Evolutionary conservation across 2,888 invertebrate species (phyloP).

Genomic region (Melangyna quadrimaculata): DNA sequence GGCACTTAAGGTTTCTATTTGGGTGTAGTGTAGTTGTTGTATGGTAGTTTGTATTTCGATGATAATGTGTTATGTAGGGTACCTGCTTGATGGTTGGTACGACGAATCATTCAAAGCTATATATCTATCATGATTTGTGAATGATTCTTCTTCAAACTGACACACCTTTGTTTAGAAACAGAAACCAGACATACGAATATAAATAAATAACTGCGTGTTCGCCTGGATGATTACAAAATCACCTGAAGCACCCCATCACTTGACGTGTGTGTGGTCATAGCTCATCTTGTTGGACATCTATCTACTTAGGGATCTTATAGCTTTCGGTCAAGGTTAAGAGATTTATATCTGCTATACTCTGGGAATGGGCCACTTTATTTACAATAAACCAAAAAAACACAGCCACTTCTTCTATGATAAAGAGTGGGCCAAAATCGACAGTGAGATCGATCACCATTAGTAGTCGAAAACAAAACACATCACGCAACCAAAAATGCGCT

Average conservation of each 20-base stretch:
- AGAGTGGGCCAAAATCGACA: constrained; percentile 63
- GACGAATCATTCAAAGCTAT: constrained; percentile 34
- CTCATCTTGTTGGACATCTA: constrained; percentile 61
- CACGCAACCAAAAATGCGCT: constrained; percentile 40
- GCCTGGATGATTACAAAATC: constrained; percentile 60
- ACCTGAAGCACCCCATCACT: constrained; percentile 69
- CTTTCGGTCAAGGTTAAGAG: constrained; percentile 69
- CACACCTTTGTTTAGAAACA: constrained; percentile 62
- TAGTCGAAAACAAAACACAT: constrained; percentile 32
- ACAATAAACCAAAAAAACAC: not conserved
- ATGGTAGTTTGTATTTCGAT: not conserved
- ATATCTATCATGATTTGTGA: constrained; percentile 41
- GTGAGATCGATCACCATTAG: constrained; percentile 68
- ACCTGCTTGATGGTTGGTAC: constrained; percentile 37
- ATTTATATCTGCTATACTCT: constrained; percentile 60
- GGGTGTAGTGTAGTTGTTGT: constrained; percentile 32
- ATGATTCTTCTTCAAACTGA: constrained; percentile 70
- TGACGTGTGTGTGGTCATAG: constrained; percentile 62
- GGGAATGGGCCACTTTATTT: constrained; percentile 42
- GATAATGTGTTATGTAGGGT: not conserved
- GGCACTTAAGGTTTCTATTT: constrained; percentile 71
- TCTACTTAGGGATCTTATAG: not conserved
- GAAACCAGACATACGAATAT: constrained; percentile 24
- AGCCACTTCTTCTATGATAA: constrained; percentile 3
- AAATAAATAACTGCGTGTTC: constrained; percentile 27